Conservation (phyloP, 1,140 invertebrate species). For the Catajapyx aquilonaris region DNA sequence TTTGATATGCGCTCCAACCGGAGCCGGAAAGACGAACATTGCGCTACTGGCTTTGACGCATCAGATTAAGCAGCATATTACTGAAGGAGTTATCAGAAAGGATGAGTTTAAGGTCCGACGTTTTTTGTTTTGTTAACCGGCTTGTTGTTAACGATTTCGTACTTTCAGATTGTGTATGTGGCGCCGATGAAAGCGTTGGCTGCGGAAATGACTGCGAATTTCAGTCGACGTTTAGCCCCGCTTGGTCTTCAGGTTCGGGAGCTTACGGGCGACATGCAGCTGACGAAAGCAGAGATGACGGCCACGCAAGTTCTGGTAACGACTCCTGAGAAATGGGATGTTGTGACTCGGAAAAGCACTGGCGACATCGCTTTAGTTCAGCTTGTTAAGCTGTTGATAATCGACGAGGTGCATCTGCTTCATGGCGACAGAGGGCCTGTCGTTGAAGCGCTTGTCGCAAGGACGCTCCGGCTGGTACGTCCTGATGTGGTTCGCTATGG, state of each 20-base stretch:
- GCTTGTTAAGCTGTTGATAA: conserved; percentile 84
- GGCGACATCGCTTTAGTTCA: conserved; percentile 74
- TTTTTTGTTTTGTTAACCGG: conserved; percentile 4
- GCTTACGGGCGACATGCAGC: conserved; percentile 94
- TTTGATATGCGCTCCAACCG: conserved; percentile 86
- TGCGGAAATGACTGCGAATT: conserved; percentile 93
- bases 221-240: conserved; percentile 51
- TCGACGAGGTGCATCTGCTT: conserved; percentile 95
- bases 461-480: conserved; percentile 66
- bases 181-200: conserved; percentile 99
- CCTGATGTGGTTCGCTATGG: neutral
- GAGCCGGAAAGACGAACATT: conserved; percentile 96
- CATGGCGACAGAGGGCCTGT: conserved; percentile 96
- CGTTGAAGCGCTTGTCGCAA: conserved; percentile 87
- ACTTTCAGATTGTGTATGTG: conserved; percentile 78
- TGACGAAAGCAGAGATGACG: conserved; percentile 84
- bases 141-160: conserved; percentile 5
- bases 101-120: conserved; percentile 73
- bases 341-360: conserved; percentile 84
- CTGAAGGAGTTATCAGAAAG: conserved; percentile 55
- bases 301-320: conserved; percentile 96
- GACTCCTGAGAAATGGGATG: conserved; percentile 99
- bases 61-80: conserved; percentile 67
- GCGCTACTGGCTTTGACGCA: conserved; percentile 83
- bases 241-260: conserved; percentile 73